Conservation (phyloP, 2,113 vertebrate species). For the Numenius arquata region DNA sequence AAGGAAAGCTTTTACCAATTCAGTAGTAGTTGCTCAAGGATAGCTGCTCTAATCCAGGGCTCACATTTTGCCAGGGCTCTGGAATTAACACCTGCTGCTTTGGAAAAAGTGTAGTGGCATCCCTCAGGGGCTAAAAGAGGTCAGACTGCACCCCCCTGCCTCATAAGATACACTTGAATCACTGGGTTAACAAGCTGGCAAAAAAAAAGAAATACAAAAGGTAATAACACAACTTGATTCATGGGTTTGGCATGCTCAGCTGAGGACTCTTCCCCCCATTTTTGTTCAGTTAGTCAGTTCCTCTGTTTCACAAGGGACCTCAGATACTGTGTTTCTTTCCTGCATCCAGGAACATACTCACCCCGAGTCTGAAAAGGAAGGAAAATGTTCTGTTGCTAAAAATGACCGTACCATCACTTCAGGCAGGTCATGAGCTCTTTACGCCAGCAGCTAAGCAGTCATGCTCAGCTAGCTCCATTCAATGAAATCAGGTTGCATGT, state of each 20-base stretch:
- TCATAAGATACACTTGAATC: not conserved
- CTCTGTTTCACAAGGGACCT: not conserved
- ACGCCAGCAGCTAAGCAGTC: not conserved
- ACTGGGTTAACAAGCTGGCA: not conserved
- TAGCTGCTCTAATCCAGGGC: not conserved
- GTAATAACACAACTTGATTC: slow-evolving; percentile 8
- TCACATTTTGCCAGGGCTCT: not conserved
- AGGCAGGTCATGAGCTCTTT: slow-evolving; percentile 32
- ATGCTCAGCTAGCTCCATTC: slow-evolving; percentile 26
- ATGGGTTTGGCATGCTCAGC: not conserved
- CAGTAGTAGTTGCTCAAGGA: not conserved
- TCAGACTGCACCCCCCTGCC: not conserved
- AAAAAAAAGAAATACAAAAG: not conserved
- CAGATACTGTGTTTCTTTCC: not conserved
- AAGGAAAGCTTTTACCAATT: not conserved
- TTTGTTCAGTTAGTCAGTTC: slow-evolving; percentile 18
- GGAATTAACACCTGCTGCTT: slow-evolving; percentile 35
- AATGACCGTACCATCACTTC: not conserved
- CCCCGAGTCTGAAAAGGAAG: slow-evolving; percentile 3
- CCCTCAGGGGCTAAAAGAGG: not conserved
- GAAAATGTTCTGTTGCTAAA: slow-evolving; percentile 38
- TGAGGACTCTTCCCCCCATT: not conserved
- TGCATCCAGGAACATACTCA: not conserved
- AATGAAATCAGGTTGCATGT: slow-evolving; percentile 29
- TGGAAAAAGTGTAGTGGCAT: not conserved